Evolutionary conservation across 2,888 invertebrate species (phyloP).

Genomic region (Oxyteleia sp.): DNA sequence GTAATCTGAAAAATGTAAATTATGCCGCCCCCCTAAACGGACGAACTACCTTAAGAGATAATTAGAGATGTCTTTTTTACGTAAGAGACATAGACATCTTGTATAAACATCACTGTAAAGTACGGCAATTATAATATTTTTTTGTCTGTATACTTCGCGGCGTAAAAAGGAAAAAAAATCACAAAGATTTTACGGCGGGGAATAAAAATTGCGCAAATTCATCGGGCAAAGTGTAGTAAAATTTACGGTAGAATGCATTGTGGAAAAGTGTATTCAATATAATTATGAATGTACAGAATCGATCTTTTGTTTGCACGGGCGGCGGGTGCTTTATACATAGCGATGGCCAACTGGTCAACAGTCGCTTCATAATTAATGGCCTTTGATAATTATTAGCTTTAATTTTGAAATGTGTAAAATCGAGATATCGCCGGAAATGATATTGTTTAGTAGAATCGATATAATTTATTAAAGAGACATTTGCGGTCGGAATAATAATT

Average conservation of each 20-base stretch:
- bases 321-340: constrained; percentile 33
- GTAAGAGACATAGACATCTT: too few relatives aligned
- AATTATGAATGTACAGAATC: constrained; percentile 48
- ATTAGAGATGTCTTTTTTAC: too few relatives aligned
- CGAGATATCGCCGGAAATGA: constrained; percentile 57
- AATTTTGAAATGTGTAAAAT: constrained; percentile 67
- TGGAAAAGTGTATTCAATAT: constrained; percentile 45
- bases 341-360: constrained; percentile 49
- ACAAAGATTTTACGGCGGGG: too few relatives aligned
- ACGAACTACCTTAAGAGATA: too few relatives aligned
- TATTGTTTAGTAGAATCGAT: constrained; percentile 56
- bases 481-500: constrained; percentile 44
- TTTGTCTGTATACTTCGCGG: too few relatives aligned
- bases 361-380: constrained; percentile 63
- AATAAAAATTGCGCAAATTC: too few relatives aligned
- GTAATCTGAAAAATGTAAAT: too few relatives aligned
- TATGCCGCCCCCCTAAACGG: too few relatives aligned
- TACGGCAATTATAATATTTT: too few relatives aligned
- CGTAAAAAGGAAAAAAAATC: too few relatives aligned
- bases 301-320: constrained; percentile 55
- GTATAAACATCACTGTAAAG: too few relatives aligned
- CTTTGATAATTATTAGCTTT: constrained; percentile 64
- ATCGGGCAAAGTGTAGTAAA: too few relatives aligned
- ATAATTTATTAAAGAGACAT: constrained; percentile 47
- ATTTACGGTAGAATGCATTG: constrained; percentile 23